phyloP scores from a whole-genome alignment of 1,140 invertebrate genomes.

The Polypedilum pembai region DNA sequence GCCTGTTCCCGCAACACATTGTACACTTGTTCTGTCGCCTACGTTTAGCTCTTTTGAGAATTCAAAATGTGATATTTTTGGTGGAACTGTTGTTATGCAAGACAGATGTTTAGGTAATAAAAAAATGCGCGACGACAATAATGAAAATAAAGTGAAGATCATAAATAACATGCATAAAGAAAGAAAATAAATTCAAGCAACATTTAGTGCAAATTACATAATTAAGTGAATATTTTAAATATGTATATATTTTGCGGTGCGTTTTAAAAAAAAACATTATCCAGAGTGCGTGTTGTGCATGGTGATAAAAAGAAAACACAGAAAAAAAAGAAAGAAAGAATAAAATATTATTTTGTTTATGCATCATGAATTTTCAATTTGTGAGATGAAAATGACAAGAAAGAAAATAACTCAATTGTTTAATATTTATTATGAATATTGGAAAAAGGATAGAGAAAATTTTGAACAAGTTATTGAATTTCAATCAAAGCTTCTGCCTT shows the following conservation, averaged over 20 bases:
- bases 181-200: constrained; percentile 3
- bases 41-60: constrained; percentile 60
- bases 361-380: constrained; percentile 13
- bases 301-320: background rate
- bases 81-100: constrained; percentile 49
- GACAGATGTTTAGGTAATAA: background rate
- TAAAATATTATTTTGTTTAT: background rate
- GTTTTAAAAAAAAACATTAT: background rate
- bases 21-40: constrained; percentile 59
- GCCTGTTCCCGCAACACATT: constrained; percentile 60
- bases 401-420: too few relatives aligned
- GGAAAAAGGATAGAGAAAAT: too few relatives aligned
- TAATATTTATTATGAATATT: too few relatives aligned
- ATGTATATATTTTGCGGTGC: constrained; percentile 3
- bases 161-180: background rate
- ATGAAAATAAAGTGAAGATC: constrained; percentile 20
- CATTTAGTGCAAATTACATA: constrained; percentile 26
- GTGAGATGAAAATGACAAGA: background rate
- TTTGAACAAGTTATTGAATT: too few relatives aligned
- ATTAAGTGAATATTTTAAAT: constrained; percentile 4
- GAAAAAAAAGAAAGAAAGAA: background rate
- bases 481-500: too few relatives aligned
- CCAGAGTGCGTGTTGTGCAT: background rate
- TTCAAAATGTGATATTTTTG: constrained; percentile 57
- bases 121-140: background rate